Evolutionary conservation across 1,140 invertebrate species (phyloP), one percentile per base, ranked within the genome.

Genomic region (Odontomachus brunneus): DNA sequence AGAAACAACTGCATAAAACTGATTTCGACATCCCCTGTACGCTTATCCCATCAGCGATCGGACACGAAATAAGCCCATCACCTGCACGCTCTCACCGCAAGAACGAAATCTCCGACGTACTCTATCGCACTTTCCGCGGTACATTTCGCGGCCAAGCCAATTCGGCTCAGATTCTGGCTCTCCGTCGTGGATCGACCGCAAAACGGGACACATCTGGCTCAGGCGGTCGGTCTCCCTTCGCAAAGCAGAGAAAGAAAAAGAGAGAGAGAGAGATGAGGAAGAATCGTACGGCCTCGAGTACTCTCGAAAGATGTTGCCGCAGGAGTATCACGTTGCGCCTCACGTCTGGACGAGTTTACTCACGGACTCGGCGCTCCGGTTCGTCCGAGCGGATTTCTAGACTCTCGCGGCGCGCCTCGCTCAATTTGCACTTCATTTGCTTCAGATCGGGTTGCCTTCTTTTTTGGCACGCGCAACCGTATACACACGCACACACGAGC

Each of bases 401-500:
- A 57, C 29, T 75, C 65, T 88, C 84, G 81, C 89, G 86, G 90
- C 85, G 82, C 85, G 71, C 87, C 89, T 86, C 89, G 86, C 87
- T 91, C 91, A 92, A 93, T 93, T 93, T 92, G 92, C 93, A 93
- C 92, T 93, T 93, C 88, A 90, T 92, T 94, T 93, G 90, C 89
- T 90, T 90, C 90, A 90, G 89, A 92, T 93, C 91, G 88, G 84
- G 84, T 94, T 93, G 89, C 93, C 83, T 83, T 83, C 86, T 89
- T 90, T 90, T 90, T 87, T 89, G 91, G 89, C 92, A 92, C 92
- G 91, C 91, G 91, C 62, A 78, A 55, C 62, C 72, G 48, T 66
- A 75, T 44, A 44, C 38, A 44, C 38, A 7, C 49, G 81, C 57
- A 57, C 51, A 59, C 51, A 59, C 71, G 53, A 67, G 60, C 22